phyloP scores from a whole-genome alignment of 2,797 vertebrate species.

The Gambelia wislizenii region DNA sequence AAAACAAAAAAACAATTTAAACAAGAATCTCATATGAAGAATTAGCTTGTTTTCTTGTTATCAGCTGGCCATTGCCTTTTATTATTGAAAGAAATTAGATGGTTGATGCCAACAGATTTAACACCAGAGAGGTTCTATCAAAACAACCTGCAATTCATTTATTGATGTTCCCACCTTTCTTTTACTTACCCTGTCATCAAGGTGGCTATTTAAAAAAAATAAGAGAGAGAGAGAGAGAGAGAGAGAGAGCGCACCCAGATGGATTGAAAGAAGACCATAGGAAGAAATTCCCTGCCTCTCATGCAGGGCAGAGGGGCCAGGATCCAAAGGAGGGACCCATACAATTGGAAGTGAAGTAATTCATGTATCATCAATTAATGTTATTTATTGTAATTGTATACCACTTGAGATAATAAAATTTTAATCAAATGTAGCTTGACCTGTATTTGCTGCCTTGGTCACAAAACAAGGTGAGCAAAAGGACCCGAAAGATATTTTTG shows the following conservation, averaged over 20 bases:
- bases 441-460: no score
- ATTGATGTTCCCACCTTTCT: conserved; percentile 14
- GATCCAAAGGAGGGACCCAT: not conserved
- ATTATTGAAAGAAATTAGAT: conserved; percentile 34
- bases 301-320: not conserved
- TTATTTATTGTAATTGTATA: no score
- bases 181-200: not conserved
- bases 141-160: conserved; percentile 1
- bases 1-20: conserved; percentile 44
- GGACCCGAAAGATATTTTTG: no score
- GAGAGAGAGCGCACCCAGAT: no score
- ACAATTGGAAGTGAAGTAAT: conserved; percentile 16
- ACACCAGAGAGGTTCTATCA: not conserved
- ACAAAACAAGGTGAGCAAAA: no score
- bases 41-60: not conserved
- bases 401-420: no score
- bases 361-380: not conserved
- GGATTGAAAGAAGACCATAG: not conserved
- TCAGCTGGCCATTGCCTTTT: conserved; percentile 21
- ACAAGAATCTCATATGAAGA: conserved; percentile 7
- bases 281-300: not conserved
- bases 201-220: not conserved
- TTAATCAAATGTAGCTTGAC: no score
- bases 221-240: no score
- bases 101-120: not conserved